Percentiles rank a stretch among this genome's conserved stretches.
These are phyloP conservation scores for Nixonia krombeini DNA, from an alignment of 1,140 invertebrate species.

Conservation along the genomic window DNA sequence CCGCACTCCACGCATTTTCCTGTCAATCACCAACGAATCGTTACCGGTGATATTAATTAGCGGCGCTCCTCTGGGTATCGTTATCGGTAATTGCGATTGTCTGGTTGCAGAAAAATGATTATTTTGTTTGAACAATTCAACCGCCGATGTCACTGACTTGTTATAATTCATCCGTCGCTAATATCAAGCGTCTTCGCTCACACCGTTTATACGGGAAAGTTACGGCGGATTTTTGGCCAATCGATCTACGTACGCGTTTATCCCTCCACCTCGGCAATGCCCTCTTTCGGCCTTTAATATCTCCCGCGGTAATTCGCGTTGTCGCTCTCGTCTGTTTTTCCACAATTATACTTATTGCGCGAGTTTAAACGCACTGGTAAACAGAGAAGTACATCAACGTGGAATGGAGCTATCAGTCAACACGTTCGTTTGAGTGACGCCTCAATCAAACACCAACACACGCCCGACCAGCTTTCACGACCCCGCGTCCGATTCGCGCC, in stretches of 20 bases:
- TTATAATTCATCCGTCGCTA: no score
- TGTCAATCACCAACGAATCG: slow-evolving; percentile 49
- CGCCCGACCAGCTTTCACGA: slow-evolving; percentile 46
- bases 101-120: slow-evolving; percentile 39
- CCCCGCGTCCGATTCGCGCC: slow-evolving; percentile 38
- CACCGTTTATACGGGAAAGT: no score
- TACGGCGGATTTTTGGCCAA: no score
- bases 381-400: slow-evolving; percentile 57
- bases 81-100: slow-evolving; percentile 49
- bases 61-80: slow-evolving; percentile 48
- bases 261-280: no score
- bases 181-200: no score
- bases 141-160: no score
- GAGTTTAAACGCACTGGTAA: slow-evolving; percentile 38
- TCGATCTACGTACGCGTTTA: no score
- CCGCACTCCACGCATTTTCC: slow-evolving; percentile 49
- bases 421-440: slow-evolving; percentile 58
- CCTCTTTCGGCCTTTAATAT: no score
- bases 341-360: slow-evolving; percentile 10
- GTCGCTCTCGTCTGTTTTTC: no score
- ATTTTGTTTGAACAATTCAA: slow-evolving; percentile 20
- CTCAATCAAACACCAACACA: slow-evolving; percentile 61
- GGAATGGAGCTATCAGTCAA: slow-evolving; percentile 64
- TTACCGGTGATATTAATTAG: slow-evolving; percentile 50
- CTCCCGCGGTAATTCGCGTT: no score